A percentile compares a stretch with the other conserved stretches of the same genome.
phyloP scores from a whole-genome alignment of 2,888 invertebrate species.

The Sinopyrophorus schimmeli region DNA sequence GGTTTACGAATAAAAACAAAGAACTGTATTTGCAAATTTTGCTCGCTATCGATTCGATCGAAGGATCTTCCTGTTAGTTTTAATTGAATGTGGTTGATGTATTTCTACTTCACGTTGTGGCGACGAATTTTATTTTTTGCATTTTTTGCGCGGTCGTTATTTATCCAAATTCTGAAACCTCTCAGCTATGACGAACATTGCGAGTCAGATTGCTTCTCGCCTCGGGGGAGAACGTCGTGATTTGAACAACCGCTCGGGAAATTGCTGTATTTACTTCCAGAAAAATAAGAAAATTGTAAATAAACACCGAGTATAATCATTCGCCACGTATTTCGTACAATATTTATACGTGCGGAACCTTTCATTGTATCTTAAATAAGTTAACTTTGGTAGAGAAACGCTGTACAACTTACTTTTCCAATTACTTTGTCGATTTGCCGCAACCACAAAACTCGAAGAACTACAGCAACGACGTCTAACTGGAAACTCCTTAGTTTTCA shows the following conservation, averaged over 20 bases:
- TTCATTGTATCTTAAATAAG: conserved; percentile 2
- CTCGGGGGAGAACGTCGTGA: conserved; percentile 34
- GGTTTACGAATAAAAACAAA: background rate
- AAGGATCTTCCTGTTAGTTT: conserved; percentile 1
- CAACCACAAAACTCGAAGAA: conserved; percentile 13
- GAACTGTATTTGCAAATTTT: conserved; percentile 8
- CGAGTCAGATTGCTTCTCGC: conserved; percentile 32
- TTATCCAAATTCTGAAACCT: conserved; percentile 18
- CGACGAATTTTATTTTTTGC: too few species aligned
- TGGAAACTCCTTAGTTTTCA: conserved; percentile 10
- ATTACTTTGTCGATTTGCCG: conserved; percentile 15
- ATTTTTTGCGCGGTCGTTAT: too few species aligned
- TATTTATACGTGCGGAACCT: background rate
- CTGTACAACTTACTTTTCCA: conserved; percentile 6
- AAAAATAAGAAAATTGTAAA: conserved; percentile 28
- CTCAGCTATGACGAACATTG: conserved; percentile 30
- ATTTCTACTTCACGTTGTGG: too few species aligned
- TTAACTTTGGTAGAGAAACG: background rate
- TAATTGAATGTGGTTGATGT: conserved; percentile 9
- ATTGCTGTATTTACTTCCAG: conserved; percentile 36
- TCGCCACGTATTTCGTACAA: background rate
- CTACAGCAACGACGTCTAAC: conserved; percentile 1
- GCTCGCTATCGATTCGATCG: background rate
- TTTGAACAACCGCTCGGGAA: conserved; percentile 37
- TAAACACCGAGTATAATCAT: conserved; percentile 16